Conservation (phyloP, 2,888 invertebrate species). For the Furcula furcula region DNA sequence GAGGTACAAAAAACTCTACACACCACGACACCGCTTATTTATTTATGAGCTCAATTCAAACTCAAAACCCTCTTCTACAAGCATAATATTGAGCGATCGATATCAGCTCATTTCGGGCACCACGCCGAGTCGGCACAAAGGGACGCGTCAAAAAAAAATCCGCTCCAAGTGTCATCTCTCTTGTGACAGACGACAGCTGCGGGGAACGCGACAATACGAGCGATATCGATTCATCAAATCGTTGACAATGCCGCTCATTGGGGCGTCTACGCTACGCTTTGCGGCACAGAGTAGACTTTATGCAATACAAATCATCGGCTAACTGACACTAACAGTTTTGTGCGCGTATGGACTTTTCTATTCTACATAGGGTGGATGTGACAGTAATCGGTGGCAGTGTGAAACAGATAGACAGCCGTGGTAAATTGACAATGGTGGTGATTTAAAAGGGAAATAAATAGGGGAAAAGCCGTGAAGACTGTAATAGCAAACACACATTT, state of each 20-base stretch:
- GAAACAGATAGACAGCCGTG: constrained; percentile 64
- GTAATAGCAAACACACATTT: constrained; percentile 76
- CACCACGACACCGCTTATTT: constrained; percentile 76
- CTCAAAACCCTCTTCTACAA: constrained; percentile 63
- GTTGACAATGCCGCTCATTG: constrained; percentile 59
- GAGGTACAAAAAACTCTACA: constrained; percentile 61
- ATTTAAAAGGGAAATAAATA: constrained; percentile 76
- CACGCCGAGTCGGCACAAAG: constrained; percentile 65
- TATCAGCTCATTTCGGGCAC: constrained; percentile 72
- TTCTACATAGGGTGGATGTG: constrained; percentile 41
- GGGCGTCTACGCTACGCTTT: constrained; percentile 55
- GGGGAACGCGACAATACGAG: constrained; percentile 65
- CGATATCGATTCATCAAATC: constrained; percentile 71
- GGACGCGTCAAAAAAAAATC: constrained; percentile 67
- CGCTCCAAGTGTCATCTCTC: constrained; percentile 69
- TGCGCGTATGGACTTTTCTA: constrained; percentile 17
- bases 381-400: constrained; percentile 46
- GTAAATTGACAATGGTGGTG: constrained; percentile 69
- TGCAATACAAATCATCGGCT: constrained; percentile 12
- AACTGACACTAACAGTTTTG: constrained; percentile 37
- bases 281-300: constrained; percentile 41
- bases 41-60: constrained; percentile 76
- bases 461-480: constrained; percentile 70
- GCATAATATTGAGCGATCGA: constrained; percentile 75
- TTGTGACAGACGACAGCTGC: constrained; percentile 76